Conservation (phyloP, 1,140 invertebrate genomes). For the Holcopasites calliopsidis region DNA sequence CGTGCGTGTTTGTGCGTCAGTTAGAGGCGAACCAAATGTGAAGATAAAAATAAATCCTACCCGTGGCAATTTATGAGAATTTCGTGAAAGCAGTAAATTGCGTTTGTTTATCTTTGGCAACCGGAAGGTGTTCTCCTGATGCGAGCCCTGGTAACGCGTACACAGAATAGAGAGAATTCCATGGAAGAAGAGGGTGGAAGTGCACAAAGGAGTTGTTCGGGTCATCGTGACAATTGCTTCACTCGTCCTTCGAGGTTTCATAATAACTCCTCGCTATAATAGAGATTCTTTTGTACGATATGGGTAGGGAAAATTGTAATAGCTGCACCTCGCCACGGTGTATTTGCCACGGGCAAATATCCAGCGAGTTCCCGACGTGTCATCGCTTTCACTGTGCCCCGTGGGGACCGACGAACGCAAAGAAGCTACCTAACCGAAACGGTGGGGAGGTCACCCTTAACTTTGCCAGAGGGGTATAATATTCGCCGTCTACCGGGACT, state of each 20-base stretch:
- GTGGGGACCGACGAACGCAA: slow-evolving; percentile 23
- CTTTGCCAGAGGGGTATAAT: background rate
- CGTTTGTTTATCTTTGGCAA: too few relatives aligned
- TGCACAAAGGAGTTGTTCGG: background rate
- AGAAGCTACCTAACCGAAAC: slow-evolving; percentile 31
- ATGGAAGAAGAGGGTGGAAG: too few relatives aligned
- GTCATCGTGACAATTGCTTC: slow-evolving; percentile 51
- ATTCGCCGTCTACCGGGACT: background rate
- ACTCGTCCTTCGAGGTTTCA: slow-evolving; percentile 59
- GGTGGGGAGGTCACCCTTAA: background rate
- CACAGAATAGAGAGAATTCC: background rate
- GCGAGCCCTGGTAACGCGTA: too few relatives aligned
- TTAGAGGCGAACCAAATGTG: too few relatives aligned
- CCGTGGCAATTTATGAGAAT: too few relatives aligned
- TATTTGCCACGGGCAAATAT: slow-evolving; percentile 68
- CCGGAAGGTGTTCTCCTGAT: too few relatives aligned
- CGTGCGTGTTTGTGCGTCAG: too few relatives aligned
- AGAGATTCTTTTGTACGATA: slow-evolving; percentile 50
- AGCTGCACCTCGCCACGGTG: slow-evolving; percentile 42
- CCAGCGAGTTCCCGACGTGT: slow-evolving; percentile 55
- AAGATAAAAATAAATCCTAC: too few relatives aligned
- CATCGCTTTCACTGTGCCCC: slow-evolving; percentile 47
- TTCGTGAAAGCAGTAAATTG: too few relatives aligned
- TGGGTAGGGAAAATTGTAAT: slow-evolving; percentile 53
- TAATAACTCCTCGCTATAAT: slow-evolving; percentile 48